Conservation (phyloP, 2,888 invertebrate genomes). For the Scelioninae gen. 2 region DNA sequence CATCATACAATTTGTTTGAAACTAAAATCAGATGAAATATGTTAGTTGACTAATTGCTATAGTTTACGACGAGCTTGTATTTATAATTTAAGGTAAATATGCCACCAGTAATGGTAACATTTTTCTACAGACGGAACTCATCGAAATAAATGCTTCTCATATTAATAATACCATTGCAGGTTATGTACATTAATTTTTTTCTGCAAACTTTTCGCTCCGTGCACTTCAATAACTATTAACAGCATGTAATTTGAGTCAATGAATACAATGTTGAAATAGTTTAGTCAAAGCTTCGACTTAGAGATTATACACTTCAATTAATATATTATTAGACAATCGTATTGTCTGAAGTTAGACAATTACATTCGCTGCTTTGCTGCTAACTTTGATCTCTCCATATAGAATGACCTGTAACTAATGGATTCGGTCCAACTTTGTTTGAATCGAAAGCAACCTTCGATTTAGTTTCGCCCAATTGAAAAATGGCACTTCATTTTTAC, state of each 20-base stretch:
- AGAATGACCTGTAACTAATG: constrained; percentile 40
- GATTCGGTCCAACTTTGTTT: constrained; percentile 35
- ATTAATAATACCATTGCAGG: too few species aligned
- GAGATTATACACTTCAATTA: constrained; percentile 39
- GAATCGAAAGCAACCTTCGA: constrained; percentile 4
- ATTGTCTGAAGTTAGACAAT: constrained; percentile 51
- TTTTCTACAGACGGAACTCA: too few species aligned
- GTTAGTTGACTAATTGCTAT: too few species aligned
- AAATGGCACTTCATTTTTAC: neutral
- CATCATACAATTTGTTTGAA: too few species aligned
- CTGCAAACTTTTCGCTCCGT: too few species aligned
- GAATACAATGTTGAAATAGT: constrained; percentile 11
- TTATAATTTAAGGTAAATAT: too few species aligned
- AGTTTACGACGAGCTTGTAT: too few species aligned
- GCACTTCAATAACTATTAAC: too few species aligned
- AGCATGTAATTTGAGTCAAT: neutral
- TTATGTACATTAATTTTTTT: too few species aligned
- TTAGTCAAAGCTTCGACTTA: constrained; percentile 9
- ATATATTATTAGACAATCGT: constrained; percentile 49
- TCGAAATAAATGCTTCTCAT: too few species aligned
- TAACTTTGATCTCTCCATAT: constrained; percentile 44
- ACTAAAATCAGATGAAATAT: too few species aligned
- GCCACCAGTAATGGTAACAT: too few species aligned
- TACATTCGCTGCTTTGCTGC: constrained; percentile 37
- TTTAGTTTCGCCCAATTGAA: neutral